Evolutionary conservation across 1,140 invertebrate species (phyloP).

Genomic region (Bactericera cockerelli): DNA sequence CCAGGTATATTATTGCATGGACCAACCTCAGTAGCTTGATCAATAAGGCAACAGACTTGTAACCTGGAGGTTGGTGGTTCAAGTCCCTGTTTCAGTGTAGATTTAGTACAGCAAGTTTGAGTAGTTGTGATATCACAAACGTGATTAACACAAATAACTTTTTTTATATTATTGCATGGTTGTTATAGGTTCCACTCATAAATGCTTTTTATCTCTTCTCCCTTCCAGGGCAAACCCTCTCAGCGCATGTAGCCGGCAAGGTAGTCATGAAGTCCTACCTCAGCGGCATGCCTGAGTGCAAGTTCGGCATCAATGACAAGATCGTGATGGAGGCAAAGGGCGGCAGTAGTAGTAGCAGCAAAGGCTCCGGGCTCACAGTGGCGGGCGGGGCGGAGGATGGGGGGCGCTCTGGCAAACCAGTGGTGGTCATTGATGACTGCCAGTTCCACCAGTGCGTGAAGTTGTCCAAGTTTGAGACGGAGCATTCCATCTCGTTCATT

Average conservation of each 20-base stretch:
- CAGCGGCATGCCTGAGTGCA: constrained; percentile 99
- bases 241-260: constrained; percentile 97
- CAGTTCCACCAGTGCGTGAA: constrained; percentile 99
- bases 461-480: constrained; percentile 98
- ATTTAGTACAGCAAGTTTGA: no score
- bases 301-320: constrained; percentile 99
- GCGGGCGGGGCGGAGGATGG: constrained; percentile 77
- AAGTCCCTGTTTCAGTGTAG: no score
- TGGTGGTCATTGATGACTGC: constrained; percentile 98
- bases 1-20: no score
- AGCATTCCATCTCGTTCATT: constrained; percentile 99
- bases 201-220: no score
- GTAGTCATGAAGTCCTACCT: constrained; percentile 99
- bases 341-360: constrained; percentile 31
- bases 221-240: constrained; percentile 80
- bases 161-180: no score
- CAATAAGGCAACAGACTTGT: no score
- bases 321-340: constrained; percentile 98
- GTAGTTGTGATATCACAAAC: no score
- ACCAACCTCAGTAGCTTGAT: no score
- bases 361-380: constrained; percentile 59
- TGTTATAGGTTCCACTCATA: no score
- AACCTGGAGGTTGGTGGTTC: no score
- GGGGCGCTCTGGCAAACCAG: constrained; percentile 74
- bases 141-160: no score